phyloP scores from a whole-genome alignment of 2,113 vertebrate genomes.

The Nycticebus coucang region DNA sequence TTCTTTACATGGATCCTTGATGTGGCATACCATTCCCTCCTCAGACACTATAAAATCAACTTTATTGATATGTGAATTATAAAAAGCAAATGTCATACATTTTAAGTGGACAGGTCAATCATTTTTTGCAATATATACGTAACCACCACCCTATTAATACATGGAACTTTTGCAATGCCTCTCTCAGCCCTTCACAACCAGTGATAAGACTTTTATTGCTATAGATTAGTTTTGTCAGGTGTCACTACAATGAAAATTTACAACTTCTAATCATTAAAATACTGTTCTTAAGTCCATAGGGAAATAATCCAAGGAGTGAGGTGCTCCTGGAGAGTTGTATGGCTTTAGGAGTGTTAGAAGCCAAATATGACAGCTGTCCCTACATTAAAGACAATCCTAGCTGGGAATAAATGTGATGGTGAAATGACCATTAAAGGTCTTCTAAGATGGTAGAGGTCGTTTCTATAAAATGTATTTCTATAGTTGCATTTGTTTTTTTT shows the following conservation, averaged over 20 bases:
- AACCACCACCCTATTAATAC: not conserved
- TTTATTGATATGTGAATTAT: not conserved
- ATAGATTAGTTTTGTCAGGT: not conserved
- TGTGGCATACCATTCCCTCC: not conserved
- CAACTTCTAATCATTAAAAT: not conserved
- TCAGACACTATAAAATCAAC: not conserved
- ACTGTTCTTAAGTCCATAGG: not conserved
- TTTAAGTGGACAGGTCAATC: not conserved
- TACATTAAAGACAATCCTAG: not conserved
- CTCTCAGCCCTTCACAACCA: not conserved
- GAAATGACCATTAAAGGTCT: not conserved
- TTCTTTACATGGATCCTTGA: not conserved
- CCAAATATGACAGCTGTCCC: not conserved
- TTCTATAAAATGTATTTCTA: not conserved
- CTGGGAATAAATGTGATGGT: not conserved
- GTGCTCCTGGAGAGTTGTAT: not conserved
- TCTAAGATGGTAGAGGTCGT: not conserved
- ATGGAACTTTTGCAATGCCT: not conserved
- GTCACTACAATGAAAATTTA: not conserved
- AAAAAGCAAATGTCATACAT: not conserved
- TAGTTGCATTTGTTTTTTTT: not conserved
- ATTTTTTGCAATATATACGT: not conserved
- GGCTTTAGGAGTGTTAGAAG: not conserved
- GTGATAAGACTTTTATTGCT: not conserved
- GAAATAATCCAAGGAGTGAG: not conserved